These are phyloP conservation scores for Proterorhinus semilunaris DNA, from an alignment of 2,113 vertebrate species.

Conservation along the genomic window DNA sequence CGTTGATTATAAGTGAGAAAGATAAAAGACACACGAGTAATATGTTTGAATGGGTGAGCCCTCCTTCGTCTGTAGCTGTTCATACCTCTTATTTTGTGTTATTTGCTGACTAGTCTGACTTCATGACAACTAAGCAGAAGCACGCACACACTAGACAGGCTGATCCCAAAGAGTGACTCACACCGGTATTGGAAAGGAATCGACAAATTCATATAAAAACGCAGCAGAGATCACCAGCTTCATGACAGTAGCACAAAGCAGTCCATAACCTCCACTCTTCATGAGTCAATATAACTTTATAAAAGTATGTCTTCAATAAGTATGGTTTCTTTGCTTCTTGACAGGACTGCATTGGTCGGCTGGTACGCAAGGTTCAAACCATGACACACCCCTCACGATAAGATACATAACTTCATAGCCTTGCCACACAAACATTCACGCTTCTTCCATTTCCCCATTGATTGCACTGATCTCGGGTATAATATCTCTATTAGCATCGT, in stretches of 20 bases:
- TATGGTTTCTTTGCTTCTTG: constrained; percentile 19
- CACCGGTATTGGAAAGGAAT: constrained; percentile 26
- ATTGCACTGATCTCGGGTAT: constrained; percentile 74
- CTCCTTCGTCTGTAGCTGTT: background rate
- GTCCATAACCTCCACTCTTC: constrained; percentile 29
- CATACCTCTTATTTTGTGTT: constrained; percentile 41
- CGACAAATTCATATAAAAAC: constrained; percentile 36
- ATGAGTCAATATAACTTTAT: constrained; percentile 8
- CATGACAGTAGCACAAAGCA: constrained; percentile 43
- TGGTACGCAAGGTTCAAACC: constrained; percentile 29
- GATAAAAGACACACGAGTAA: too few species aligned
- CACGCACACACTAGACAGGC: constrained; percentile 39
- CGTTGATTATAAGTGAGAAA: too few species aligned
- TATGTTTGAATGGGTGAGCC: too few species aligned
- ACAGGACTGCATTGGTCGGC: constrained; percentile 33
- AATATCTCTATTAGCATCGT: constrained; percentile 83
- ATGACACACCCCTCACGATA: constrained; percentile 33
- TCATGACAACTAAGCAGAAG: constrained; percentile 18
- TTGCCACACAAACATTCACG: constrained; percentile 50
- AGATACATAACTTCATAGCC: constrained; percentile 21
- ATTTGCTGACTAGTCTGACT: constrained; percentile 33
- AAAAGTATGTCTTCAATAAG: too few species aligned
- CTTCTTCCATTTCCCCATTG: constrained; percentile 64
- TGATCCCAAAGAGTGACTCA: constrained; percentile 32
- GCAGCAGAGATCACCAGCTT: constrained; percentile 43